Base-by-base conservation (phyloP, 2,888 invertebrate species). In the Scaptomyza flava region DNA sequence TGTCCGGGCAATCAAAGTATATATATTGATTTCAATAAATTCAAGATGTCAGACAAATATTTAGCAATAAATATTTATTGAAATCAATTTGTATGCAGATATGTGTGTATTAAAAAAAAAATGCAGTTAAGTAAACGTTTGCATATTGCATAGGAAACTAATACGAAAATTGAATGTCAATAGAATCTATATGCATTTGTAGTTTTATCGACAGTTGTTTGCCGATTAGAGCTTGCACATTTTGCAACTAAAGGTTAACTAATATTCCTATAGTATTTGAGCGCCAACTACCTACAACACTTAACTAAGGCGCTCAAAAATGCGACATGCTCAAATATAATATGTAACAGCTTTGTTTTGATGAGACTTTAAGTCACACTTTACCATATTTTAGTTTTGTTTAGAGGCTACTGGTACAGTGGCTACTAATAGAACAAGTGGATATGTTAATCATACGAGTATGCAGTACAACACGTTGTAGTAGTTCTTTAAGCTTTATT, bases 281-380 rank as follows among this genome's bases (percentile, higher is more conserved):
- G 68, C 72, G 65, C 56, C 48, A 59, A 54, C 68, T 81, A 63
- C 42, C 78, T 70, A 67, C 66, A 75, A 76, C 70, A 70, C 68
- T 63, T 69, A 58, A 62, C 71, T 69, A 72, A 68, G 58, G 58
- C 73, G 77, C 73, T 73, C 77, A 65, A 72, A 72, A 72, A 58
- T 43, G 66, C 63, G 57, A 59, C 38, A 51, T 68, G 78, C 62
- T 65, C 56, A 45, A 59, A 48, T 64, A 45, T 59, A 27, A 66
- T 54, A 54, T 63, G 54, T 42, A 74, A 79, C 79, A 74, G 69
- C 65, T 58, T 78, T 62, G 36, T 60, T 78, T 74, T 74, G 68
- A 78, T 74, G 69, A 72, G 87, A 87, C 85, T 81, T 78, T 36
- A 47, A 87, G 81, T 87, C 85, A 59, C 71, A 74, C 47, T 65